These are phyloP conservation scores for Myrmecobius fasciatus DNA, from an alignment of 2,113 vertebrate genomes.

Conservation along the genomic window DNA sequence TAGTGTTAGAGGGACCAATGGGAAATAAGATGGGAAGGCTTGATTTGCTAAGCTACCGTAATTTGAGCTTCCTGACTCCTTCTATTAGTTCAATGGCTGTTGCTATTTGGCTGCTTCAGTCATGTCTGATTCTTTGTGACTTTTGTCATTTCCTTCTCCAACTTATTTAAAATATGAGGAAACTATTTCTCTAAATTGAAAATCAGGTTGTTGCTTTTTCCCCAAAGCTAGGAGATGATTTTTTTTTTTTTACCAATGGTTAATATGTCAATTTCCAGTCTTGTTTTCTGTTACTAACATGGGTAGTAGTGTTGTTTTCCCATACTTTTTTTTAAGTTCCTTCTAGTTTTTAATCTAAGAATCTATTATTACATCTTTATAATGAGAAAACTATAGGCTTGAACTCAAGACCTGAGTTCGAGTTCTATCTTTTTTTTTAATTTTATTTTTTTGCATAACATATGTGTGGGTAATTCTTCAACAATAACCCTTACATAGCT, in stretches of 20 bases:
- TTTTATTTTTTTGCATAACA: no score
- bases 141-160: not conserved
- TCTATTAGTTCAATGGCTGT: not conserved
- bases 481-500: no score
- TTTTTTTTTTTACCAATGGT: not conserved
- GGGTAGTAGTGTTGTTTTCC: not conserved
- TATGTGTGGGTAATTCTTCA: no score
- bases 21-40: not conserved
- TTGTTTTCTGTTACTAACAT: not conserved
- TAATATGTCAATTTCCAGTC: not conserved
- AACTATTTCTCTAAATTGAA: not conserved
- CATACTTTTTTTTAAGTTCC: no score
- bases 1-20: not conserved
- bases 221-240: not conserved
- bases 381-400: no score
- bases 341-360: no score
- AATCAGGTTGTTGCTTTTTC: not conserved
- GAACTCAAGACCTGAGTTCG: no score
- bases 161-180: not conserved
- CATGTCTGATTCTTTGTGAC: not conserved
- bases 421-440: no score
- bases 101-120: not conserved
- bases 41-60: not conserved
- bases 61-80: not conserved
- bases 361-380: no score